These are phyloP conservation scores for Halotydeus destructor DNA, from an alignment of 1,140 invertebrate genomes.

Conservation along the genomic window DNA sequence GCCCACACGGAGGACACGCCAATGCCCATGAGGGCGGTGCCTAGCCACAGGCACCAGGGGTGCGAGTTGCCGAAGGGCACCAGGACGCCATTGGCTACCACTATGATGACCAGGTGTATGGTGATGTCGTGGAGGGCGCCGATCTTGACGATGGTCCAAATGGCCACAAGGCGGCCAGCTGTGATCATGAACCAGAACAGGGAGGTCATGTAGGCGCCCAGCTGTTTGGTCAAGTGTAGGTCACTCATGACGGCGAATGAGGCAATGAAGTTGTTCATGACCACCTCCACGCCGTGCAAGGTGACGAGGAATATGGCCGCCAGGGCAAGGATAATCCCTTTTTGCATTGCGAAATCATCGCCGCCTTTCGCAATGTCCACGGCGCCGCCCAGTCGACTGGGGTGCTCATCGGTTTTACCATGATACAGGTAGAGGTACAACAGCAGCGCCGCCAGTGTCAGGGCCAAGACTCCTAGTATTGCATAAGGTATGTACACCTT, in stretches of 20 bases:
- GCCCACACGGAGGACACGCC: slow-evolving; percentile 31
- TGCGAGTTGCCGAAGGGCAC: too few relatives aligned
- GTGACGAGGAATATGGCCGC: too few relatives aligned
- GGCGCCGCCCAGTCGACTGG: background rate
- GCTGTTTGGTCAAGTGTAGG: slow-evolving; percentile 22
- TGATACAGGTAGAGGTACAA: background rate
- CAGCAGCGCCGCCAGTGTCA: background rate
- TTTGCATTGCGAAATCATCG: too few relatives aligned
- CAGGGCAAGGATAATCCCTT: too few relatives aligned
- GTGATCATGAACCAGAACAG: slow-evolving; percentile 31
- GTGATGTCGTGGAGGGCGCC: too few relatives aligned
- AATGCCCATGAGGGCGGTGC: slow-evolving; percentile 25
- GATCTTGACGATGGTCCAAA: slow-evolving; percentile 24
- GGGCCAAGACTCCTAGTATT: background rate
- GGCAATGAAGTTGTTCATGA: slow-evolving; percentile 27
- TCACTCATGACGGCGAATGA: slow-evolving; percentile 25
- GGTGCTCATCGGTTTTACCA: background rate
- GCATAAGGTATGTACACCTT: background rate
- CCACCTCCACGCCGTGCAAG: slow-evolving; percentile 28
- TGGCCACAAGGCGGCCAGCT: slow-evolving; percentile 22
- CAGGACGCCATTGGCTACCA: too few relatives aligned
- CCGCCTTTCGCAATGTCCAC: too few relatives aligned
- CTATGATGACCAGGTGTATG: too few relatives aligned
- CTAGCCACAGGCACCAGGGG: too few relatives aligned
- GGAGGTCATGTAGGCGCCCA: slow-evolving; percentile 25